Conservation (phyloP, 2,113 vertebrate species). For the Lampris incognitus region DNA sequence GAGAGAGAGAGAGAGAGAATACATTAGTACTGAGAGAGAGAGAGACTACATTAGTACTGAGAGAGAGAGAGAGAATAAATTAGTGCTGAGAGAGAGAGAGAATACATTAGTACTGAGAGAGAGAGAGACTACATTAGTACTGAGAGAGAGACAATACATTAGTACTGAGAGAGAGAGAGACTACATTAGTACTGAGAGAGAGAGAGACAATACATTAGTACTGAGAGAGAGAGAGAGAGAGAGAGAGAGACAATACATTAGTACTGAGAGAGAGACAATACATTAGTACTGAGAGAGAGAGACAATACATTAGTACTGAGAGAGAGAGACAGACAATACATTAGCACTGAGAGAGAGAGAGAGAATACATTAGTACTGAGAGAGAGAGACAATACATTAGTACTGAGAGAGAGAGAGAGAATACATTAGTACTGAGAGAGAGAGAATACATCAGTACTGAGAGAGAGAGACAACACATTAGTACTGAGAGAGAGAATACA, state of each 20-base stretch:
- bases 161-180: background rate
- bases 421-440: background rate
- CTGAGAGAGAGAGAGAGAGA: background rate
- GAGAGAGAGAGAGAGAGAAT: no score
- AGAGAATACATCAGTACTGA: background rate
- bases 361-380: background rate
- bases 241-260: no score
- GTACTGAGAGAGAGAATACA: background rate
- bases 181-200: background rate
- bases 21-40: no score
- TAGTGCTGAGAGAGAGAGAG: background rate
- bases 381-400: background rate
- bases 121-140: background rate
- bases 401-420: background rate
- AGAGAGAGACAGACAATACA: background rate
- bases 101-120: background rate
- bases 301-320: background rate
- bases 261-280: constrained; percentile 1
- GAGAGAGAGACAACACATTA: background rate
- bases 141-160: background rate
- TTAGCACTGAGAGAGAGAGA: background rate
- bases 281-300: background rate
- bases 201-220: no score
- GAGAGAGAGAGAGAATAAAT: background rate
- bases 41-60: background rate